A percentile compares a stretch with the other conserved stretches of the same genome.
These are phyloP conservation scores for Listronotus bonariensis DNA, from an alignment of 1,140 invertebrate genomes.

Conservation along the genomic window DNA sequence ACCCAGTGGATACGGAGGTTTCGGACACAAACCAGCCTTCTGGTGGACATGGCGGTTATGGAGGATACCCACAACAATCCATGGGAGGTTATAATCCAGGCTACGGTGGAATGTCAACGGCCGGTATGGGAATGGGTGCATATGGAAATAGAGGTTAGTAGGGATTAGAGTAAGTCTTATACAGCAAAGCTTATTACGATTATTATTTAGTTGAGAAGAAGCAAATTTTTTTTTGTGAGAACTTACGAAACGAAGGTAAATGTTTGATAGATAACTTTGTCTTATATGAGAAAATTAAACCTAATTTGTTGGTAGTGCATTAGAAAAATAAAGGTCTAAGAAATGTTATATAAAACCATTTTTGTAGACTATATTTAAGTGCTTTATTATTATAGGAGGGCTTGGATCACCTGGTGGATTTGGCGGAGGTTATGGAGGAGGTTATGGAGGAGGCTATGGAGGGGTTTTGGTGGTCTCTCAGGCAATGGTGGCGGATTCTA, in stretches of 20 bases:
- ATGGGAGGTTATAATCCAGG: constrained; percentile 36
- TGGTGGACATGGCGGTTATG: not conserved
- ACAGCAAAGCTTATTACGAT: not conserved
- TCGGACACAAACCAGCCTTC: constrained; percentile 16
- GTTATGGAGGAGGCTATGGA: constrained; percentile 23
- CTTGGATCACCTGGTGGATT: constrained; percentile 7
- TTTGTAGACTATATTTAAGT: too few relatives aligned
- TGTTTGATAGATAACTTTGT: too few relatives aligned
- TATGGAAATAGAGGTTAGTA: constrained; percentile 26
- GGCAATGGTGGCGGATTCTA: constrained; percentile 31
- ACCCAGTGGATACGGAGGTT: constrained; percentile 18
- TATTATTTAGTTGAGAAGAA: too few relatives aligned
- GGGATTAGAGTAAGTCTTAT: constrained; percentile 26
- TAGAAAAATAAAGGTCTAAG: not conserved
- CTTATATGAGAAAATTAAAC: too few relatives aligned
- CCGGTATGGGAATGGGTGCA: constrained; percentile 20
- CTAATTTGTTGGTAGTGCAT: not conserved
- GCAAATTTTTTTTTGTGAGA: too few relatives aligned
- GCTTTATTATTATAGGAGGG: not conserved
- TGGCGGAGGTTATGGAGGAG: constrained; percentile 15
- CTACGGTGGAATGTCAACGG: constrained; percentile 29
- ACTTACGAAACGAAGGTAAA: too few relatives aligned
- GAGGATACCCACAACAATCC: constrained; percentile 22
- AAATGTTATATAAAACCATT: not conserved
- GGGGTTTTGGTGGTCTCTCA: constrained; percentile 8